Evolutionary conservation across 2,113 vertebrate species (phyloP), one percentile per base, ranked within the genome.

Genomic region (Eidolon helvum): DNA sequence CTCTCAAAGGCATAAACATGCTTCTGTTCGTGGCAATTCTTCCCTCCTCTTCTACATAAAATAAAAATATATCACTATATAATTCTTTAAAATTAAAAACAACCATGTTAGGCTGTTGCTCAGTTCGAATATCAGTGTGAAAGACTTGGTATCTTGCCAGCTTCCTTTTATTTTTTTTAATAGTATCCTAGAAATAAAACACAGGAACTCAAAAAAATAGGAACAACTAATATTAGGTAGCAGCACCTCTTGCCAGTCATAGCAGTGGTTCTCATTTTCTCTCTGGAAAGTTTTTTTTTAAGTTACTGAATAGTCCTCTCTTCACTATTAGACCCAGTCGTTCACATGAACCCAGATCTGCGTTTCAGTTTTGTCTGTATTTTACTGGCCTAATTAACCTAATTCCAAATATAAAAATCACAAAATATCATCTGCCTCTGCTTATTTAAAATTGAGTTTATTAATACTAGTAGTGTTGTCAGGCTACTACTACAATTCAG

Each of bases 81-180:
- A 59, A 77, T 9, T 91, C 53, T 45, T 79, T 86, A 95, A 87
- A 94, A 96, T 87, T 78, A 91, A 87, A 90, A 94, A 35, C 43
- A 94, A 74, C 18, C n/a, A 74, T 55, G 80, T 96, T 79, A 84
- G 74, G 24, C 66, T 93, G 22, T 78, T 78, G 22, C 24, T 92
- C 24, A 57, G n/a, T 69, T 90, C 30, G 40, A 90, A 68, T 90
- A 33, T 69, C 79, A 78, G 10, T 79, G 22, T 77, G 30, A 92
- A 90, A 86, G 77, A 90, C 50, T 92, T 92, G 35, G n/a, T 59
- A 79, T 74, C 48, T 95, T 78, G n/a, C 40, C 55, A 80, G 12
- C 33, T 85, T 82, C 55, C 43, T 43, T 78, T 65, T 48, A 72
- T 66, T 82, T 74, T 94, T 57, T 35, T 71, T 8, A 63, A 66